These are phyloP conservation scores for Arge pagana DNA, from an alignment of 2,888 invertebrate species.

Conservation along the genomic window DNA sequence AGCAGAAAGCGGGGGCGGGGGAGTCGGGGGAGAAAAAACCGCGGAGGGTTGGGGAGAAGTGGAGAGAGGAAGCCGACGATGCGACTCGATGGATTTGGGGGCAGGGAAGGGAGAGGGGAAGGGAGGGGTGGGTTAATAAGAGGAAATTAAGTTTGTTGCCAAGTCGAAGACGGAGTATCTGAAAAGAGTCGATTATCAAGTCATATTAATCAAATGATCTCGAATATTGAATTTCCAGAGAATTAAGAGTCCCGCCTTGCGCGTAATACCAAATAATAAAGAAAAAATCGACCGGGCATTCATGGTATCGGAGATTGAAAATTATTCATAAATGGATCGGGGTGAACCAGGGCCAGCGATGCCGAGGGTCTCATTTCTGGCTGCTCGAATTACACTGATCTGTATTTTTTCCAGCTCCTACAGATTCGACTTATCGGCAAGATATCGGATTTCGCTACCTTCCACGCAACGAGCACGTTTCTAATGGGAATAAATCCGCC, in stretches of 20 bases:
- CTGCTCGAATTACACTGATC: slow-evolving; percentile 29
- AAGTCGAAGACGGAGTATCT: background rate
- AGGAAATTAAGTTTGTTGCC: slow-evolving; percentile 5
- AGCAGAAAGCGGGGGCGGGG: too few relatives aligned
- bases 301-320: slow-evolving; percentile 32
- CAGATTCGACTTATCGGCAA: too few relatives aligned
- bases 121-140: slow-evolving; percentile 10
- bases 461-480: too few relatives aligned
- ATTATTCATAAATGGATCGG: slow-evolving; percentile 38
- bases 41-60: too few relatives aligned
- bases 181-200: slow-evolving; percentile 3
- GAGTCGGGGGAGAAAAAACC: too few relatives aligned
- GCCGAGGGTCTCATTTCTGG: slow-evolving; percentile 35
- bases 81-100: background rate
- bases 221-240: slow-evolving; percentile 17
- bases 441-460: too few relatives aligned
- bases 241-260: too few relatives aligned
- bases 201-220: slow-evolving; percentile 21
- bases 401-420: too few relatives aligned
- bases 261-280: slow-evolving; percentile 17
- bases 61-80: too few relatives aligned
- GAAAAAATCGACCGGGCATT: slow-evolving; percentile 16
- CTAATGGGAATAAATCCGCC: too few relatives aligned
- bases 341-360: too few relatives aligned
- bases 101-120: background rate